Evolutionary conservation across 2,797 vertebrate species (phyloP).

Genomic region (Nyctalus aviator): DNA sequence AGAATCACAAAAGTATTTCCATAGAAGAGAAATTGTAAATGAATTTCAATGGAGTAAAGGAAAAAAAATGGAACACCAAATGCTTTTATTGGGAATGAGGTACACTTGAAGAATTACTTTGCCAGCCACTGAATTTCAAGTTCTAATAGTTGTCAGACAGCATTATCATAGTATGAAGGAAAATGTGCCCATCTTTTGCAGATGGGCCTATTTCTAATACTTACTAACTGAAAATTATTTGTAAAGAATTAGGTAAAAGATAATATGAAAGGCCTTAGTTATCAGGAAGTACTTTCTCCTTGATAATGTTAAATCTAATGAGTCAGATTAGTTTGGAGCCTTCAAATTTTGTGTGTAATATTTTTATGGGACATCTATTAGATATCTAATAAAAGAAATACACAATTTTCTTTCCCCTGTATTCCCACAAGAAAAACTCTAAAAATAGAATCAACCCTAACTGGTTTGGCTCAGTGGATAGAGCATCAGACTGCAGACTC

Average conservation of each 20-base stretch:
- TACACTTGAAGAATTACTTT: slow-evolving; percentile 68
- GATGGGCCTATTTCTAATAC: slow-evolving; percentile 79
- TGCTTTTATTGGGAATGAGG: slow-evolving; percentile 66
- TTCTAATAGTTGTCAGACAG: slow-evolving; percentile 76
- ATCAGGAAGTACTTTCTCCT: slow-evolving; percentile 92
- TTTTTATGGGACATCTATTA: slow-evolving; percentile 15
- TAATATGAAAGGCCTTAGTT: slow-evolving; percentile 87
- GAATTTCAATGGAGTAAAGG: slow-evolving; percentile 63
- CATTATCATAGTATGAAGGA: slow-evolving; percentile 69
- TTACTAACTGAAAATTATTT: slow-evolving; percentile 82
- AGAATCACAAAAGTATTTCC: slow-evolving; percentile 54
- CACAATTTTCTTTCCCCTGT: background rate
- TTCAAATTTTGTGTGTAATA: slow-evolving; percentile 22
- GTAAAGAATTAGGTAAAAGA: slow-evolving; percentile 87
- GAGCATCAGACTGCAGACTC: too few relatives aligned
- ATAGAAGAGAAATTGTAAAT: slow-evolving; percentile 66
- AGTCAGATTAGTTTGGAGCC: slow-evolving; percentile 80
- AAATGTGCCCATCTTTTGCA: slow-evolving; percentile 76
- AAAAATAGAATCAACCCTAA: slow-evolving; percentile 5
- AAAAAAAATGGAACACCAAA: slow-evolving; percentile 28
- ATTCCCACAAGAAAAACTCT: background rate
- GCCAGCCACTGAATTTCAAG: slow-evolving; percentile 58
- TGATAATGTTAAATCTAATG: slow-evolving; percentile 91
- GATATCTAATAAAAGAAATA: slow-evolving; percentile 30
- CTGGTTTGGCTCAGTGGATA: too few relatives aligned